phyloP scores from a whole-genome alignment of 2,888 invertebrate species.

The Monopis laevigella region DNA sequence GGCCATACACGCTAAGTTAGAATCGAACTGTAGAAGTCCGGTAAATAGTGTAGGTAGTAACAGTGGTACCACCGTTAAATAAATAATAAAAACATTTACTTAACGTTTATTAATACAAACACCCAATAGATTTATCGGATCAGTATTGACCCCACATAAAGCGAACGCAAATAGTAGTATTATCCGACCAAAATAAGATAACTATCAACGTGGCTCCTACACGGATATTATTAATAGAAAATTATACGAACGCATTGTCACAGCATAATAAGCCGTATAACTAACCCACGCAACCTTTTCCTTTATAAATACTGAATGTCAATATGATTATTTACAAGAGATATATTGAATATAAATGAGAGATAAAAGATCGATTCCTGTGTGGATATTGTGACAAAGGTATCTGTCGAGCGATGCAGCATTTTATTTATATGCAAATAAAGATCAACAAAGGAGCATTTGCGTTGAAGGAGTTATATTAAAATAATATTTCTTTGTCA shows the following conservation, averaged over 20 bases:
- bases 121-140: not conserved
- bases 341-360: constrained; percentile 61
- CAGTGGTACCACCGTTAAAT: no score
- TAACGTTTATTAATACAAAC: no score
- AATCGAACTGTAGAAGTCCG: no score
- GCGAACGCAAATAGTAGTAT: constrained; percentile 1
- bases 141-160: constrained; percentile 1
- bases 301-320: constrained; percentile 61
- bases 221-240: constrained; percentile 38
- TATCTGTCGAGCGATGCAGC: constrained; percentile 51
- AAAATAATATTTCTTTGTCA: no score
- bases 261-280: constrained; percentile 25
- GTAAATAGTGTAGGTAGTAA: no score
- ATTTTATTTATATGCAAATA: constrained; percentile 63
- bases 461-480: no score
- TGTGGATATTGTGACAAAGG: constrained; percentile 54
- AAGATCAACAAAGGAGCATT: constrained; percentile 34
- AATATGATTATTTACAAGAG: constrained; percentile 56
- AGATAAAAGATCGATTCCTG: constrained; percentile 51
- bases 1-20: no score
- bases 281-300: constrained; percentile 54
- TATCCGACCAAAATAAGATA: constrained; percentile 21
- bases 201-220: constrained; percentile 21
- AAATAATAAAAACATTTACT: no score
- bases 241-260: constrained; percentile 30